A percentile compares a stretch with the other conserved stretches of the same genome.
Evolutionary conservation across 2,113 vertebrate genomes (phyloP).

Genomic region (Crypturellus undulatus): DNA sequence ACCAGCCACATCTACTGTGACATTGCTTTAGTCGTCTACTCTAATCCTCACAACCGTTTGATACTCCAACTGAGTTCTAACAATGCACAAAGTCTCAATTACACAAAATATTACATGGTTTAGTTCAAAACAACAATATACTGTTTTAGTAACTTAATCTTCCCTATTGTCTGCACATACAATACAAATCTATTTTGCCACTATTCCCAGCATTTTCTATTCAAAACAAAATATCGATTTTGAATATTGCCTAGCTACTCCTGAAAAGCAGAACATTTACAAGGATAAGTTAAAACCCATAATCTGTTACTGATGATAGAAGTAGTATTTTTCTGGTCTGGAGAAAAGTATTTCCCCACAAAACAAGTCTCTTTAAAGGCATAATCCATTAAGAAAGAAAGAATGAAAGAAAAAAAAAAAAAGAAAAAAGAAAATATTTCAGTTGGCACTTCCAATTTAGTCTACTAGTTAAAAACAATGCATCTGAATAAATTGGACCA

Average conservation of each 20-base stretch:
- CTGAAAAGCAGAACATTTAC: conserved; percentile 55
- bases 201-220: conserved; percentile 40
- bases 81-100: conserved; percentile 70
- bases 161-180: conserved; percentile 56
- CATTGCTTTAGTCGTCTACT: conserved; percentile 64
- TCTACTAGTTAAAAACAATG: conserved; percentile 21
- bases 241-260: conserved; percentile 34
- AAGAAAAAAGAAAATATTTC: background rate
- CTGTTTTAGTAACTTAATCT: conserved; percentile 69
- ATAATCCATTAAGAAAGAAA: conserved; percentile 20
- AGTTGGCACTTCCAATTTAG: conserved; percentile 10
- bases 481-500: background rate
- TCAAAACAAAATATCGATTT: conserved; percentile 62
- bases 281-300: conserved; percentile 23
- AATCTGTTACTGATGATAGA: background rate
- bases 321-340: conserved; percentile 42
- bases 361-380: conserved; percentile 5
- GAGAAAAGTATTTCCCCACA: conserved; percentile 37
- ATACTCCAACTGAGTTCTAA: conserved; percentile 65
- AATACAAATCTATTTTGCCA: conserved; percentile 54
- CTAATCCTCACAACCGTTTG: conserved; percentile 73
- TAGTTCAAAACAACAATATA: conserved; percentile 73
- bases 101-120: conserved; percentile 75
- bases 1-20: conserved; percentile 63
- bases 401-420: background rate